A percentile compares a stretch with the other conserved stretches of the same genome.
phyloP scores from a whole-genome alignment of 1,140 invertebrate genomes.

The Drosophila bifasciata region DNA sequence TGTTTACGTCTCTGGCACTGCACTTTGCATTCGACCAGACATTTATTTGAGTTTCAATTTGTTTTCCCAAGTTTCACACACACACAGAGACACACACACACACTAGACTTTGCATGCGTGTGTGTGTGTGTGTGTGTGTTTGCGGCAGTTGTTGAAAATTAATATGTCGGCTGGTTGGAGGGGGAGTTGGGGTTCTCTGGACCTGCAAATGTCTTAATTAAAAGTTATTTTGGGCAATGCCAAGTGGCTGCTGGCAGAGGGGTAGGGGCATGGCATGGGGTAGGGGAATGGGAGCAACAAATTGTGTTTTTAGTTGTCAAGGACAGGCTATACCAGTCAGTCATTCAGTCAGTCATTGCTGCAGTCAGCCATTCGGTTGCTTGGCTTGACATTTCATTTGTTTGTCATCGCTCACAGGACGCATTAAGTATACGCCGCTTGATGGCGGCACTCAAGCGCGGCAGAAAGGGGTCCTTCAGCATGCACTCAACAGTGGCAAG shows the following conservation, averaged over 20 bases:
- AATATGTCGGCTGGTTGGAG: conserved; percentile 75
- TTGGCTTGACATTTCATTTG: conserved; percentile 58
- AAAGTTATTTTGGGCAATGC: conserved; percentile 65
- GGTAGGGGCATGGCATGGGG: no score
- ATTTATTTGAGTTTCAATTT: conserved; percentile 73
- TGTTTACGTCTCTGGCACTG: conserved; percentile 39
- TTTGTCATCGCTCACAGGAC: conserved; percentile 33
- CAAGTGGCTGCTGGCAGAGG: neutral
- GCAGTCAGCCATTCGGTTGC: neutral
- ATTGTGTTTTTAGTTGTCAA: conserved; percentile 51
- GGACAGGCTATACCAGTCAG: conserved; percentile 25
- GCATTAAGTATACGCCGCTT: conserved; percentile 67
- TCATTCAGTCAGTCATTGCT: neutral
- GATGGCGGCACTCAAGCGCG: neutral
- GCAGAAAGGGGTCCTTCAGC: neutral
- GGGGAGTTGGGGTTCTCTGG: conserved; percentile 55
- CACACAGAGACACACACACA: conserved; percentile 23
- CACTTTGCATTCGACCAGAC: conserved; percentile 43
- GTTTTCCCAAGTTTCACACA: conserved; percentile 59
- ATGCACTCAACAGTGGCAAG: neutral
- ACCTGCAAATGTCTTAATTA: conserved; percentile 78
- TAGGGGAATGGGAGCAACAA: conserved; percentile 18
- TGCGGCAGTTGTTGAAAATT: conserved; percentile 69
- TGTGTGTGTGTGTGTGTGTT: conserved; percentile 53
- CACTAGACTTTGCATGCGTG: conserved; percentile 10